Evolutionary conservation across 2,113 vertebrate genomes (phyloP), one percentile per base, ranked within the genome.

Genomic region (Ictalurus furcatus): DNA sequence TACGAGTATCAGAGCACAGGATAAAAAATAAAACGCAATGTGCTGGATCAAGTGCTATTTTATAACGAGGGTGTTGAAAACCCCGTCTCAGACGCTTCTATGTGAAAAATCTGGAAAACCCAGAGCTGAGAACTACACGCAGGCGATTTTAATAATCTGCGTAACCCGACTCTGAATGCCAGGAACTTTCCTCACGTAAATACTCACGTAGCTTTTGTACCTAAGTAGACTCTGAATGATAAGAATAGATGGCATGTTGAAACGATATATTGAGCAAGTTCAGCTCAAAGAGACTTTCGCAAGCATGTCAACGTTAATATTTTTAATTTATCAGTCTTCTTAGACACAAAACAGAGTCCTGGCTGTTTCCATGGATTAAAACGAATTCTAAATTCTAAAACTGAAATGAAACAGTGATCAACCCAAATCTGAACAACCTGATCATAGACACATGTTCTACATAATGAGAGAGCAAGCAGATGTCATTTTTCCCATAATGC

Each of bases 401-500:
- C 44, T n/a, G 44, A 79, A 79, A 79, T 54, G 25, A 54, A 54
- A 28, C 44, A 48, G 21, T 44, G 74, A 19, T 52, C 73, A 48
- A 23, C 73, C 9, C 17, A 7, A 2, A 73, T 67, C 28, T 30
- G 14, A 58, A 30, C 8, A 30, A 81, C 4, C 52, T 21, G n/a
- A 65, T 65, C 59, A 16, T 59, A 9, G 58, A 84, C 82, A 84
- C 37, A 44, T 44, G 82, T 34, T 40, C 1, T 56, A 56, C 63
- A 81, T 69, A 69, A 79, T 0, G 19, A 34, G 40, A 21, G 23
- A 28, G 80, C 78, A 74, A 89, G 87, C 80, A 90, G 86, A 87
- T 92, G 92, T 59, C 48, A 82, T 87, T 56, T 61, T 71, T 63
- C 73, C 87, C 79, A 86, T 44, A 23, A 59, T 81, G 59, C 86